Evolutionary conservation across 2,888 invertebrate species (phyloP), one percentile per base, ranked within the genome.

Genomic region (Luperina testacea): DNA sequence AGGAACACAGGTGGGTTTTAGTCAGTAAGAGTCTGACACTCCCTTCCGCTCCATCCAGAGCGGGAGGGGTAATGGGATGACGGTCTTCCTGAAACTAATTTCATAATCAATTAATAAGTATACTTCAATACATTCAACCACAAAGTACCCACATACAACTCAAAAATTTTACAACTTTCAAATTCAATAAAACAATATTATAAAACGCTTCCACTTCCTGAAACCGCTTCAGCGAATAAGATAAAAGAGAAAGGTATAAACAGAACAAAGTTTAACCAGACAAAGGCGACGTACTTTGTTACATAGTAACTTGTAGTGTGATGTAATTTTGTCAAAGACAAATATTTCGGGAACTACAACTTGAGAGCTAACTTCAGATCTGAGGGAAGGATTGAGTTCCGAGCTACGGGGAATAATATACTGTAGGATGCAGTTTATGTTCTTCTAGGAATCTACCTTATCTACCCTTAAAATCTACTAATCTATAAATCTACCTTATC

Each of bases 261-360:
- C 65, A 38, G 27, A 69, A 75, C 86, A 73, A 82, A 82, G 72
- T 88, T 78, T 82, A 63, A 8, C 24, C 42, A 27, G 70, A 82
- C 68, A 82, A 78, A 73, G 67, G 75, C 68, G 74, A 64, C 2
- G 38, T 67, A 78, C 69, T 80, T 82, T 73, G 65, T 53, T 68
- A 82, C 78, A 77, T 45, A 72, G 74, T 82, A 75, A 82, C 69
- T 57, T 42, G 15, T 65, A 77, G 68, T 72, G 69, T 71, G 72
- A 74, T 69, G 83, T 84, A 72, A 78, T 86, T 74, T 77, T 59
- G 51, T 63, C 78, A 82, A 82, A 86, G 82, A 75, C 83, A 77
- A 61, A 67, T 77, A 78, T 86, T 83, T 82, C 42, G 61, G 53
- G n/a, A 53, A n/a, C n/a, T 48, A 24, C n/a, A 68, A 70, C 69